phyloP scores from a whole-genome alignment of 2,888 invertebrate genomes.

The Reticulitermes lucifugus region DNA sequence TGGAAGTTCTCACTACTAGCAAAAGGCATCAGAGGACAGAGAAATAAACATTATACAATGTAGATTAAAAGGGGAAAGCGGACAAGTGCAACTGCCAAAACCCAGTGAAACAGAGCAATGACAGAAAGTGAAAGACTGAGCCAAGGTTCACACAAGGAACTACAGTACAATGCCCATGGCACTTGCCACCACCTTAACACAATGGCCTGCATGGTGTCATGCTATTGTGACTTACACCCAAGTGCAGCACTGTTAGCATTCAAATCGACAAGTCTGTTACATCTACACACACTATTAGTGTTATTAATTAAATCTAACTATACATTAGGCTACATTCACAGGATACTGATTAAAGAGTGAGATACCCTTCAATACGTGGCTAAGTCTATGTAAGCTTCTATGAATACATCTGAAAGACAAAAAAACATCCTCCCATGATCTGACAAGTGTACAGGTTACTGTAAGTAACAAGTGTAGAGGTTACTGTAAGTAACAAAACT shows the following conservation, averaged over 20 bases:
- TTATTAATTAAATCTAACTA: neutral
- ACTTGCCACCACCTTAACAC: constrained; percentile 53
- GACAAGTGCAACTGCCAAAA: constrained; percentile 53
- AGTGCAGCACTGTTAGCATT: constrained; percentile 19
- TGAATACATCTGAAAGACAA: constrained; percentile 2
- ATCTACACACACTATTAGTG: no score
- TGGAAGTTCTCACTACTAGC: constrained; percentile 44
- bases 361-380: neutral
- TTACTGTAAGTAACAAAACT: neutral
- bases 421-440: neutral
- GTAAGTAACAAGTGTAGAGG: neutral
- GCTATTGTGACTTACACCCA: constrained; percentile 35
- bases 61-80: constrained; percentile 51
- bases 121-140: constrained; percentile 52
- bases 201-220: constrained; percentile 50
- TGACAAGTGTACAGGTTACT: constrained; percentile 17
- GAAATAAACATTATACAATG: constrained; percentile 41
- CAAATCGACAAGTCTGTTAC: neutral
- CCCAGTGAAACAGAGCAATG: constrained; percentile 53
- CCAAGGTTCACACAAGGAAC: constrained; percentile 50
- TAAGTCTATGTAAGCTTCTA: neutral
- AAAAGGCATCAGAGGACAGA: constrained; percentile 41
- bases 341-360: neutral
- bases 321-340: neutral
- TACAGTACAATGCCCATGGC: constrained; percentile 52